Base-by-base conservation (phyloP, 1,140 invertebrate species). In the Portunus trituberculatus region DNA sequence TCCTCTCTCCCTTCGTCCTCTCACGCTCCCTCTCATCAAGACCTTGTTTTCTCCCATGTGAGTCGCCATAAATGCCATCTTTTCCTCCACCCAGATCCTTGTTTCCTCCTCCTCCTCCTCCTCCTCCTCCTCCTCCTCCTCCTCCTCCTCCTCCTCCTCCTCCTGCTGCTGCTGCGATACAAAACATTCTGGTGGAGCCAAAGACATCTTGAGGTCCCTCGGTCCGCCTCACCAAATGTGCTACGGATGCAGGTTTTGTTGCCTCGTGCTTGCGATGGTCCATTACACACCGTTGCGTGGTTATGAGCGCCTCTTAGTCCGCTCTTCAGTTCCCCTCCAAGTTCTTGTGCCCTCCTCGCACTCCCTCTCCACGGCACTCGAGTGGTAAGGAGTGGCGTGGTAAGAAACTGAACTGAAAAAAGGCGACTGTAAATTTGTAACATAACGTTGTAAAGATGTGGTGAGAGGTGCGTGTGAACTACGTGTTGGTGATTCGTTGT, bases 101-200 rank as follows among this genome's bases (percentile, higher is more conserved):
- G 67, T 12, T 25, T 46, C 87, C 32, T 46, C 31, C 32, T 89
- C 87, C 32, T 46, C 32, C 87, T 89, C 87, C 39, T 45, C 12
- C 87, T 89, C 39, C 32, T 45, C 32, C 16, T 12, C 10, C 32
- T 16, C 31, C 87, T 46, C 87, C 87, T 89, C 32, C 12, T 89
- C 87, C 28, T 89, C 39, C 39, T 89, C 39, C 32, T 46, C 87
- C 32, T 89, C 87, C 87, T 45, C 87, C 12, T 89, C 87, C 87
- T 89, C 87, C 32, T 89, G 14, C 87, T 45, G 0, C 87, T 59
- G 3, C 52, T 39, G 8, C 87, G 3, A 2, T 16, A n/a, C 32
- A n/a, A 25, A 28, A 45, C 32, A 76, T n/a, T 0, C 0, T 25
- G 25, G 25, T n/a, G 67, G 67, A 76, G 67, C 67, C 67, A 76